phyloP scores from a whole-genome alignment of 2,888 invertebrate species.

The Saturnia pavonia region DNA sequence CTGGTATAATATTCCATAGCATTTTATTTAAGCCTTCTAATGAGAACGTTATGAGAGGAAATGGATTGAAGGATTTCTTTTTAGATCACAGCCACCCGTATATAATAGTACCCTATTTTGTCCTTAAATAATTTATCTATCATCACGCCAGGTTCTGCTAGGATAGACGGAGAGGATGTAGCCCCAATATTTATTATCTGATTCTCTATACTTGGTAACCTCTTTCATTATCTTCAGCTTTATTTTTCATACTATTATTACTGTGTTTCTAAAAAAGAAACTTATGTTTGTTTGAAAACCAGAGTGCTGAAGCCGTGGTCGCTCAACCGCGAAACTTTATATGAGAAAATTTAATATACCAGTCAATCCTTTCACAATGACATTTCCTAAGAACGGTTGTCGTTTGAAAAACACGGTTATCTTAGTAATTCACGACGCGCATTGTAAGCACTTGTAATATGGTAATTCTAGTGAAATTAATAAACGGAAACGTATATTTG shows the following conservation, averaged over 20 bases:
- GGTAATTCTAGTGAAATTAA: neutral
- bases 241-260: neutral
- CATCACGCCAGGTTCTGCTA: no score
- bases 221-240: no score
- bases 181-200: no score
- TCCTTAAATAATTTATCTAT: no score
- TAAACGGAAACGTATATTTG: neutral
- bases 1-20: no score
- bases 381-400: slow-evolving; percentile 7
- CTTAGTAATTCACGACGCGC: neutral
- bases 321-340: neutral
- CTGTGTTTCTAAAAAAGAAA: neutral
- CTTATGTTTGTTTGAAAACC: neutral
- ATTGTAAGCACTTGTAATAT: neutral
- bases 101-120: no score
- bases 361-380: slow-evolving; percentile 19
- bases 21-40: no score
- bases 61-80: no score
- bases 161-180: no score
- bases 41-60: no score
- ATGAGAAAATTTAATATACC: slow-evolving; percentile 24
- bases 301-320: neutral
- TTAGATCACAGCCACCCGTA: no score
- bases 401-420: neutral
- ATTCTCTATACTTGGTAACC: no score